Evolutionary conservation across 2,797 vertebrate genomes (phyloP).

Genomic region (Fringilla coelebs): DNA sequence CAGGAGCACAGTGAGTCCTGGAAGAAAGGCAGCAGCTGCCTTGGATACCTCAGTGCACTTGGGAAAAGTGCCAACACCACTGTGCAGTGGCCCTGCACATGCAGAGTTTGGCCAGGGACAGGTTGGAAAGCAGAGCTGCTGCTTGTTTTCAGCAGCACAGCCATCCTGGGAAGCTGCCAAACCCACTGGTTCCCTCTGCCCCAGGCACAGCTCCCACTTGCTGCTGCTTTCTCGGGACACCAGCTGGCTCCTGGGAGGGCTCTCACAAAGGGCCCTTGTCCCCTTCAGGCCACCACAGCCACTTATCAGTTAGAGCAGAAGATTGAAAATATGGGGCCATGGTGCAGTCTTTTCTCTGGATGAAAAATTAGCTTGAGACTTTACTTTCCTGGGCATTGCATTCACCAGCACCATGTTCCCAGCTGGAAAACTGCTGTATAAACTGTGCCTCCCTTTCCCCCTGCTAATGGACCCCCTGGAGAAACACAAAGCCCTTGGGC

Average conservation of each 20-base stretch:
- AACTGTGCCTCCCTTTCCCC: not conserved
- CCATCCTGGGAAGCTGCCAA: rapidly evolving
- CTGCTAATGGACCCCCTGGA: not conserved
- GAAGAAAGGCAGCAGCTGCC: not conserved
- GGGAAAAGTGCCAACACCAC: not conserved
- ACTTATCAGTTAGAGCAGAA: not conserved
- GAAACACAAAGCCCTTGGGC: not conserved
- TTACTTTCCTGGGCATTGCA: not conserved
- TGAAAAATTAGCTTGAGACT: not conserved
- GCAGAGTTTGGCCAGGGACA: not conserved
- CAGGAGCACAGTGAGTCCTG: not conserved
- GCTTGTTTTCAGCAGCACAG: rapidly evolving
- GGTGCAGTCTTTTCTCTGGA: not conserved
- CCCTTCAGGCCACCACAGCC: not conserved
- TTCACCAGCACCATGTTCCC: not conserved
- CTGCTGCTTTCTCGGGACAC: rapidly evolving
- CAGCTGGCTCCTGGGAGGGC: not conserved
- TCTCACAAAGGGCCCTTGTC: not conserved
- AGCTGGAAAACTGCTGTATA: not conserved
- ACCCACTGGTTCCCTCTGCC: rapidly evolving
- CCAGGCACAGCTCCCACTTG: not conserved
- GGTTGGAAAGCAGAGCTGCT: not conserved
- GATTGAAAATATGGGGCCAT: rapidly evolving
- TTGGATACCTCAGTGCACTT: rapidly evolving
- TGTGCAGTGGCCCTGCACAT: rapidly evolving